These are phyloP conservation scores for Centropristis striata DNA, from an alignment of 2,113 vertebrate species.

Conservation along the genomic window DNA sequence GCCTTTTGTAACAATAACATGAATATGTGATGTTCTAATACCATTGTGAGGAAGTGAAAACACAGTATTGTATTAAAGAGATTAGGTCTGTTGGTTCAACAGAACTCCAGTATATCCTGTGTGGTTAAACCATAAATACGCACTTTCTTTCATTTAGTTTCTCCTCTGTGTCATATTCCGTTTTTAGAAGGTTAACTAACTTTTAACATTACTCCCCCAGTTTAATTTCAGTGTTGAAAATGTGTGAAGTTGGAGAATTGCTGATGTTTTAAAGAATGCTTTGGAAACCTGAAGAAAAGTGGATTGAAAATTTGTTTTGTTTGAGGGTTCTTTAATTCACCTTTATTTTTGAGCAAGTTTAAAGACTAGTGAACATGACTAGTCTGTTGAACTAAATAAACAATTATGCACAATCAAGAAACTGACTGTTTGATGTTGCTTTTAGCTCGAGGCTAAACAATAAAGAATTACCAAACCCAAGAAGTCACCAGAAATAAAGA, in stretches of 20 bases:
- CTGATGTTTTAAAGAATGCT: constrained; percentile 47
- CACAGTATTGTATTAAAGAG: constrained; percentile 62
- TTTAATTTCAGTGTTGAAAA: constrained; percentile 63
- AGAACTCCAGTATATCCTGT: constrained; percentile 30
- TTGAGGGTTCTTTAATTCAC: constrained; percentile 61
- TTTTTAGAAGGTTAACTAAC: constrained; percentile 41
- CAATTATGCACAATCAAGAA: constrained; percentile 73
- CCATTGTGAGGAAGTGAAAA: constrained; percentile 38
- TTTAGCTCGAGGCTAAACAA: not conserved
- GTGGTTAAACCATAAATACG: constrained; percentile 26
- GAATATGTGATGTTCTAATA: constrained; percentile 18
- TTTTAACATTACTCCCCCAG: constrained; percentile 18
- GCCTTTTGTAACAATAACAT: constrained; percentile 38
- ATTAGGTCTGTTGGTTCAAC: constrained; percentile 22
- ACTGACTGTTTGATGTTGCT: constrained; percentile 18
- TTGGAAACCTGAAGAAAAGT: constrained; percentile 34
- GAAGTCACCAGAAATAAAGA: not conserved
- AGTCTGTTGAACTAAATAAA: constrained; percentile 83
- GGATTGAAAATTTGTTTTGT: constrained; percentile 36
- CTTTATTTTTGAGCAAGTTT: constrained; percentile 65
- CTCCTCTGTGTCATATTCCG: constrained; percentile 18
- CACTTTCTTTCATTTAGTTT: constrained; percentile 48
- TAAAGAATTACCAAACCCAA: not conserved
- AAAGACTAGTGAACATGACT: constrained; percentile 61
- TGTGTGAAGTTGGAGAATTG: constrained; percentile 53